A percentile compares a stretch with the other conserved stretches of the same genome.
These are phyloP conservation scores for Zeugodacus cucurbitae DNA, from an alignment of 1,140 invertebrate species.

Conservation along the genomic window DNA sequence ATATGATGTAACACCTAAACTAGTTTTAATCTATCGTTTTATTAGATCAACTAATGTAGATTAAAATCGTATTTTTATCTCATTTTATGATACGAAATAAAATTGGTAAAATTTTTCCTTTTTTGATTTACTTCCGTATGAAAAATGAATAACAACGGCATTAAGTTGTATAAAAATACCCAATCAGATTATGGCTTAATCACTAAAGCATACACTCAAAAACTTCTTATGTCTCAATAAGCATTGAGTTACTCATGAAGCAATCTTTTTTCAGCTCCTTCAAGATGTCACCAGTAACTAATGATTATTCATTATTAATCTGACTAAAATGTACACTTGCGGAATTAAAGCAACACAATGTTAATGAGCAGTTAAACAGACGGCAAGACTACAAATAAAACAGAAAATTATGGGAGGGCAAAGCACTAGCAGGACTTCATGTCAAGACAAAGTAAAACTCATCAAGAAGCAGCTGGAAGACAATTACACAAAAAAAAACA, in stretches of 20 bases:
- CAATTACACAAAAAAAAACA: background rate
- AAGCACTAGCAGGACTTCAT: background rate
- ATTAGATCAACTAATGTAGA: too few species aligned
- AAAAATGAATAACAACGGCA: too few species aligned
- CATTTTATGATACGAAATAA: too few species aligned
- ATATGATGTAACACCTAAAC: too few species aligned
- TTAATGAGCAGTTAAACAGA: background rate
- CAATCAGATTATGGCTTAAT: background rate
- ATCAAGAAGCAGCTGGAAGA: background rate
- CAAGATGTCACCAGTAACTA: conserved; percentile 17
- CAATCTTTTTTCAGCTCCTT: background rate
- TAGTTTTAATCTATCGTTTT: too few species aligned
- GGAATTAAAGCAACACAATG: background rate
- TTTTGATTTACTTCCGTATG: too few species aligned
- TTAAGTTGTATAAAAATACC: too few species aligned
- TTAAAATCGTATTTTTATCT: too few species aligned
- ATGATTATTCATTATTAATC: conserved; percentile 29
- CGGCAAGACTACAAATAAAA: background rate
- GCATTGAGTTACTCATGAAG: background rate
- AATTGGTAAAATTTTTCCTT: too few species aligned
- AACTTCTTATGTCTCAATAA: background rate
- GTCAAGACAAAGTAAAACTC: background rate
- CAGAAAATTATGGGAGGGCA: background rate
- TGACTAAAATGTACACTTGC: background rate
- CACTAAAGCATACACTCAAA: background rate